Conservation (phyloP, 2,113 vertebrate genomes). For the Poeciliopsis occidentalis region DNA sequence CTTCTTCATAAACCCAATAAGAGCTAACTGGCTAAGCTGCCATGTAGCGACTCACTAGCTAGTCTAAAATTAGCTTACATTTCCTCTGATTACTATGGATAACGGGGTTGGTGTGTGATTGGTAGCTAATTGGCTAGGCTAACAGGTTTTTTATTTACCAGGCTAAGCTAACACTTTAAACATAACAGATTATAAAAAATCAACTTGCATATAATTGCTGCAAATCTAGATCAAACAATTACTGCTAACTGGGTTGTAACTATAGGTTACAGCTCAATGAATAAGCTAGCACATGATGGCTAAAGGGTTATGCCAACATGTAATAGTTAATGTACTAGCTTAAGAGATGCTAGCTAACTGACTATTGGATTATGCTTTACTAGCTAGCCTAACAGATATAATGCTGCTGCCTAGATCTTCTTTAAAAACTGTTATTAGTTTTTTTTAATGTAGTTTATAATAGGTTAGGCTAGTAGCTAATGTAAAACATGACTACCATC, state of each 20-base stretch:
- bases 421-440: no score
- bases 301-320: neutral
- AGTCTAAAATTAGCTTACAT: no score
- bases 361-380: no score
- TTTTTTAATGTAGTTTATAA: no score
- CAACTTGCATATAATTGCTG: neutral
- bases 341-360: no score
- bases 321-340: neutral
- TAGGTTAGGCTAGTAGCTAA: no score
- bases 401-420: no score
- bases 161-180: neutral
- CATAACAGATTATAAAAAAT: neutral
- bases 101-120: no score
- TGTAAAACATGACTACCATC: no score
- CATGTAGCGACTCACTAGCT: neutral
- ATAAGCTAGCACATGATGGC: neutral
- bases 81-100: no score
- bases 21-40: neutral
- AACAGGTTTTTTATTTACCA: neutral
- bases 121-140: no score
- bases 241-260: neutral
- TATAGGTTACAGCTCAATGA: neutral
- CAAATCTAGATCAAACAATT: neutral
- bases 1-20: neutral
- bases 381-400: no score